Evolutionary conservation across 2,797 vertebrate species (phyloP).

Genomic region (Notoglanidium macrostoma): DNA sequence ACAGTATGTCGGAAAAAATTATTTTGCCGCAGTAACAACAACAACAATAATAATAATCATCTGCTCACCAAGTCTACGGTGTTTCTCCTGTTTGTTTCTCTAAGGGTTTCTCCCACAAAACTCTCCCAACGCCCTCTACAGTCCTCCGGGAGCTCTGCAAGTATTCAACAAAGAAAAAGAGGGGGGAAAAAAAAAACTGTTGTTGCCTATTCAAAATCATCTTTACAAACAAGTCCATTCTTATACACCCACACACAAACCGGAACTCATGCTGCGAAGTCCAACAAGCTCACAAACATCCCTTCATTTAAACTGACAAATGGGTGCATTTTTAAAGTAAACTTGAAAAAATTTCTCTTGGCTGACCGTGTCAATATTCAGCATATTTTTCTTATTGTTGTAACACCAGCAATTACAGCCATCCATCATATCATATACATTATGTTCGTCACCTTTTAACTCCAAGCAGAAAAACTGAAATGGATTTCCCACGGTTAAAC

Average conservation of each 20-base stretch:
- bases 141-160: conserved; percentile 90
- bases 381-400: not conserved
- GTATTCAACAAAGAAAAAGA: not conserved
- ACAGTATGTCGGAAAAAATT: not conserved
- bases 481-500: not conserved
- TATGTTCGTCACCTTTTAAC: not conserved
- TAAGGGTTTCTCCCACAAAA: conserved; percentile 91
- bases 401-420: not conserved
- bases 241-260: not conserved
- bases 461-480: not conserved
- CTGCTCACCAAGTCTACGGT: conserved; percentile 91
- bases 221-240: not conserved
- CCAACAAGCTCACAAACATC: not conserved
- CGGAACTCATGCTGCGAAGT: not conserved
- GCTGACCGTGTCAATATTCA: not conserved
- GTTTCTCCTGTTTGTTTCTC: conserved; percentile 92
- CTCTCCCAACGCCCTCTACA: conserved; percentile 96
- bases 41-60: not conserved
- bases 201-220: not conserved
- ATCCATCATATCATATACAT: not conserved
- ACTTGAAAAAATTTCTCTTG: not conserved
- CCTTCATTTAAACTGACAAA: not conserved
- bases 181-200: not conserved
- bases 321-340: not conserved
- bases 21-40: not conserved